A percentile compares a stretch with the other conserved stretches of the same genome.
These are phyloP conservation scores for Caracal caracal DNA, from an alignment of 2,113 vertebrate genomes.

Conservation along the genomic window DNA sequence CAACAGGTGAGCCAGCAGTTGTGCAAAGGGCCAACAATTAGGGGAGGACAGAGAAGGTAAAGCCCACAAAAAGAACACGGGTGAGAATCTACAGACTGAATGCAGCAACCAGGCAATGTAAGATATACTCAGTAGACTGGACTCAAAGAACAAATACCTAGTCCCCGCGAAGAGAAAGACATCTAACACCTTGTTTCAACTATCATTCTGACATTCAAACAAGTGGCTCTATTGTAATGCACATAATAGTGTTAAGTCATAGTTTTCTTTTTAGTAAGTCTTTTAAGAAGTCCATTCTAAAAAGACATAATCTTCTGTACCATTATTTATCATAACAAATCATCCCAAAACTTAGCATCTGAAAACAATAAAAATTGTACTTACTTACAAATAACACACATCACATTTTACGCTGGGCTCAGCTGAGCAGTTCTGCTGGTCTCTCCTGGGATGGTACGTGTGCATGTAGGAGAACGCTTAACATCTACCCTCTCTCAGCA, in stretches of 20 bases:
- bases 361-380: neutral
- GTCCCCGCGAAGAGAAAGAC: neutral
- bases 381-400: neutral
- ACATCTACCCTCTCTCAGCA: neutral
- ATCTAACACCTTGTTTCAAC: neutral
- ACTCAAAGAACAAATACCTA: neutral
- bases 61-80: neutral
- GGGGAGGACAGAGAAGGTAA: neutral
- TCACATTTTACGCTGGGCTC: too few relatives aligned
- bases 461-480: neutral
- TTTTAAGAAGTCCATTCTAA: neutral
- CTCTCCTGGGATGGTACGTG: neutral
- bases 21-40: neutral
- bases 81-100: neutral
- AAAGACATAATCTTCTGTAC: neutral
- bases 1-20: neutral
- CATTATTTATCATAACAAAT: neutral
- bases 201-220: neutral
- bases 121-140: neutral
- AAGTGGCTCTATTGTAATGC: neutral
- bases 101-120: accelerated
- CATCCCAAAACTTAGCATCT: neutral
- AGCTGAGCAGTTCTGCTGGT: neutral
- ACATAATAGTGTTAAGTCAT: neutral
- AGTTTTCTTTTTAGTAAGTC: neutral